Conservation (phyloP, 1,140 invertebrate species). For the Penaeus indicus region DNA sequence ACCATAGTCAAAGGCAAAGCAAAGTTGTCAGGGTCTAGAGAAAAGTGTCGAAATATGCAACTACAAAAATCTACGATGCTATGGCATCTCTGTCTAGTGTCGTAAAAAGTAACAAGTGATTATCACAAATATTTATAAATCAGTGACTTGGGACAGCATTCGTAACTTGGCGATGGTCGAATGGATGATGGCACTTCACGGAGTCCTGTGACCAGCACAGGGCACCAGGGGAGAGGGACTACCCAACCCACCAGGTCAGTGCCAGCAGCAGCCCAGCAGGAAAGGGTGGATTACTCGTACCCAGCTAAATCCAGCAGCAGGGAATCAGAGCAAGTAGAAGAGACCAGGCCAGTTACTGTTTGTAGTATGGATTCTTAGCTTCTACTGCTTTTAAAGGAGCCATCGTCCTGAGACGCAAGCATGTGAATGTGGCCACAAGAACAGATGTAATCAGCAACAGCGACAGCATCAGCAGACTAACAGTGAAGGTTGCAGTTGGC, state of each 20-base stretch:
- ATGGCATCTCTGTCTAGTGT: no score
- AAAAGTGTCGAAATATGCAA: no score
- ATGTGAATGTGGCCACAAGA: constrained; percentile 47
- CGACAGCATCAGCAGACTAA: constrained; percentile 46
- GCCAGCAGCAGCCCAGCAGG: constrained; percentile 45
- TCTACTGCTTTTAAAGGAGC: constrained; percentile 36
- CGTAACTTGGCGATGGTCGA: constrained; percentile 7
- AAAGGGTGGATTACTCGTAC: background rate
- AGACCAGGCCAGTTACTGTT: constrained; percentile 25
- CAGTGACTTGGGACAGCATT: no score
- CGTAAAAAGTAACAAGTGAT: no score
- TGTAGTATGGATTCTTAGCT: constrained; percentile 39
- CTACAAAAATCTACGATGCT: no score
- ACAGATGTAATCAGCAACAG: constrained; percentile 48
- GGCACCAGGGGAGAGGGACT: background rate
- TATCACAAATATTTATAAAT: no score
- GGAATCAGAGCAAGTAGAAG: background rate
- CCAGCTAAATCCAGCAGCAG: constrained; percentile 54
- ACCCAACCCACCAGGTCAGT: constrained; percentile 28
- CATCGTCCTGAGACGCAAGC: constrained; percentile 41
- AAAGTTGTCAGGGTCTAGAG: no score
- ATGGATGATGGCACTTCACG: background rate
- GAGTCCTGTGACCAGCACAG: constrained; percentile 49
- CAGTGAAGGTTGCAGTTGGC: constrained; percentile 33
- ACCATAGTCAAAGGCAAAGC: no score